phyloP scores from a whole-genome alignment of 1,140 invertebrate genomes.

The Drosophila bifasciata region DNA sequence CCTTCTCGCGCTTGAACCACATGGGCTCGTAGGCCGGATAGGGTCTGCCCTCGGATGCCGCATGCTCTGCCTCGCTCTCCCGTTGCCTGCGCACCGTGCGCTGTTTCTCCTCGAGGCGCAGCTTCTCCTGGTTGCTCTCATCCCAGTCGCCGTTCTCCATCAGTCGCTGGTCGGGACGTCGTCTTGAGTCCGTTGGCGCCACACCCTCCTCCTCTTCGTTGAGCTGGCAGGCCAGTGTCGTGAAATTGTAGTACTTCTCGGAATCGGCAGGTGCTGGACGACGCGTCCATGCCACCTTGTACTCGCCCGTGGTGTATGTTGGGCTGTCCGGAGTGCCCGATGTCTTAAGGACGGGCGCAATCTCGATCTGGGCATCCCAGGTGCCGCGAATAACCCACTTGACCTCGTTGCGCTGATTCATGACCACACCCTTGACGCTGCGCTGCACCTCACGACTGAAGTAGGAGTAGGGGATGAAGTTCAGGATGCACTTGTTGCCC shows the following conservation, averaged over 20 bases:
- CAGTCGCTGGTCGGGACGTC: slow-evolving; percentile 96
- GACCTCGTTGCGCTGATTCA: slow-evolving; percentile 87
- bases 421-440: slow-evolving; percentile 92
- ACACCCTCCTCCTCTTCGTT: slow-evolving; percentile 97
- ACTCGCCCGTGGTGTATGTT: slow-evolving; percentile 95
- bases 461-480: slow-evolving; percentile 98
- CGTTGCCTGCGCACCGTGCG: slow-evolving; percentile 88
- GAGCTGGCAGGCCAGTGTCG: slow-evolving; percentile 96
- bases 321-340: slow-evolving; percentile 91
- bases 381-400: slow-evolving; percentile 93
- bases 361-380: slow-evolving; percentile 98
- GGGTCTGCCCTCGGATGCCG: slow-evolving; percentile 89
- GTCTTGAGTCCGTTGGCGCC: slow-evolving; percentile 97
- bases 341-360: slow-evolving; percentile 93
- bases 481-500: slow-evolving; percentile 97
- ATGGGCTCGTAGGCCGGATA: slow-evolving; percentile 92
- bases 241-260: slow-evolving; percentile 96
- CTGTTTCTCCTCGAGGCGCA: slow-evolving; percentile 96
- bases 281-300: slow-evolving; percentile 94
- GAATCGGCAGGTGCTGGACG: slow-evolving; percentile 89
- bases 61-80: slow-evolving; percentile 92
- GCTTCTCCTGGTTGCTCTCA: slow-evolving; percentile 96
- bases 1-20: slow-evolving; percentile 95
- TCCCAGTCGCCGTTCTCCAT: slow-evolving; percentile 99
- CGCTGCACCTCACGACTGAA: slow-evolving; percentile 97